Base-by-base conservation (phyloP, 2,888 invertebrate species). In the Mythimna albipuncta region DNA sequence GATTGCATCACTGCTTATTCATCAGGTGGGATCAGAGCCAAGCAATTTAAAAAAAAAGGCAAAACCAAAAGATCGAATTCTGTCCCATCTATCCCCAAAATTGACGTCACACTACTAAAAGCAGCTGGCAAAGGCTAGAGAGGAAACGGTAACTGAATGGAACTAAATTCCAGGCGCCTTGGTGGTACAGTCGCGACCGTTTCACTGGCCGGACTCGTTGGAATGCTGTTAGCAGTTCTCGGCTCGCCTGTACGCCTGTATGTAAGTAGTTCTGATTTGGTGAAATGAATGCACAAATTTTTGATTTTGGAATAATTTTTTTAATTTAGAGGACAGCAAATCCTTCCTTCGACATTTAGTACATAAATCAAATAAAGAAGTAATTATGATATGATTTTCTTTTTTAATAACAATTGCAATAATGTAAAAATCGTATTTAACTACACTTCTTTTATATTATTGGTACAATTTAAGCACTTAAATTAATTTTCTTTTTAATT, bases 111-210 rank as follows among this genome's bases (percentile, higher is more conserved):
- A 77, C 82, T 87, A 91, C 82, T 69, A 83, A 89, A 89, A 92
- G 89, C 94, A 94, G 93, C 94, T 93, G 94, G 92, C 94, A 95
- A 95, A 95, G 94, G 94, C 94, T 93, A 93, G 85, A 92, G 93
- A 93, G 93, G 94, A 94, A 95, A 93, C 93, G 92, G 91, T 93
- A 94, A 95, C 94, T 95, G 95, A 95, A 95, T 95, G 92, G 94
- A 94, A 95, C 94, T 95, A 93, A 95, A 96, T 96, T 95, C 95
- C 95, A 88, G 91, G 88, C 93, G 91, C 89, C 91, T 89, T 89
- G 85, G 86, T 85, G 86, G 88, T 88, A 84, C 87, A 85, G 85
- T 86, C 89, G 87, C 85, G 88, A 88, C 89, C 87, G 87, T 89
- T 89, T 84, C 85, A 78, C 84, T 82, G 75, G 88, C 92, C 88